These are phyloP conservation scores for Struthio camelus DNA, from an alignment of 2,113 vertebrate species.

Conservation along the genomic window DNA sequence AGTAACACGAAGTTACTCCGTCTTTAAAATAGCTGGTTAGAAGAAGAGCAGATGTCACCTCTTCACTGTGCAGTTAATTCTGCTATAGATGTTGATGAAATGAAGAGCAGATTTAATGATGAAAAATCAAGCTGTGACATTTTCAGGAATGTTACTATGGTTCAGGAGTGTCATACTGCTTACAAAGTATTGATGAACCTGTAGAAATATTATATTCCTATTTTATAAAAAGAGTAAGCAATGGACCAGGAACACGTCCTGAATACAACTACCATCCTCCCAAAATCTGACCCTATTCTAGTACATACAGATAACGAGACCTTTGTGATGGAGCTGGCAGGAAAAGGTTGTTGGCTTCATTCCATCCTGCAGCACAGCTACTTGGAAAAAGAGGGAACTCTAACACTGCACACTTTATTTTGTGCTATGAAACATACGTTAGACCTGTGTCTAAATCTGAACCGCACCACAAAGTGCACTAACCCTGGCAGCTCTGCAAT, in stretches of 20 bases:
- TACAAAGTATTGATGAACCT: neutral
- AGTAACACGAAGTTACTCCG: neutral
- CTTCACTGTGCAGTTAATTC: neutral
- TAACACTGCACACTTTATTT: neutral
- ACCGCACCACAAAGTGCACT: fast-evolving
- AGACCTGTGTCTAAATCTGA: neutral
- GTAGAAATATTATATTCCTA: neutral
- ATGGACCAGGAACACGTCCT: neutral
- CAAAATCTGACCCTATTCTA: neutral
- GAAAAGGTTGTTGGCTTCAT: neutral
- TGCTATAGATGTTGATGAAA: neutral
- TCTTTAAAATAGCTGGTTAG: neutral
- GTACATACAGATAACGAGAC: neutral
- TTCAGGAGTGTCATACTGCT: neutral
- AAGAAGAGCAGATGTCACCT: neutral
- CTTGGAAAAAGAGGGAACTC: neutral
- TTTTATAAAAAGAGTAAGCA: neutral
- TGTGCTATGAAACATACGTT: neutral
- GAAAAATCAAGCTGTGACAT: neutral
- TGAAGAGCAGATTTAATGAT: neutral
- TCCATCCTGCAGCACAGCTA: neutral
- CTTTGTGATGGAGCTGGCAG: neutral
- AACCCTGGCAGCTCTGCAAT: neutral
- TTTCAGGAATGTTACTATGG: neutral
- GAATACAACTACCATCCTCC: neutral